Percentiles rank a stretch among this genome's conserved stretches.
Evolutionary conservation across 2,888 invertebrate species (phyloP).

Genomic region (Ypsolopha sequella): DNA sequence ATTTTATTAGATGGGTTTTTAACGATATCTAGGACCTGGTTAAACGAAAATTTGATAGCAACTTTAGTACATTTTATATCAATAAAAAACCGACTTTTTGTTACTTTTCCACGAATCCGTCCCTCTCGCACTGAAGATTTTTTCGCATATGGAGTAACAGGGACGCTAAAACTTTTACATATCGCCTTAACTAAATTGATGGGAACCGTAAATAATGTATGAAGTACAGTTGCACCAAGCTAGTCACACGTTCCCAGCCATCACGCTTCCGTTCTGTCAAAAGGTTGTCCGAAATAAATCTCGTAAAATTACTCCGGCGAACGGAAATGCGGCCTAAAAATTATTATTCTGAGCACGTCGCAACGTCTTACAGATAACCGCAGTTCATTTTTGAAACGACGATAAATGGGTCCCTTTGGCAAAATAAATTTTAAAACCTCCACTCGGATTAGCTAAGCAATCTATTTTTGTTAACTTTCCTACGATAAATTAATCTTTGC

Average conservation of each 20-base stretch:
- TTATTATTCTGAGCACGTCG: slow-evolving; percentile 57
- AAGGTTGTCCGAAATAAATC: slow-evolving; percentile 15
- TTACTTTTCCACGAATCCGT: too few relatives aligned
- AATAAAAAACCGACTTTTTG: too few relatives aligned
- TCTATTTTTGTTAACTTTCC: slow-evolving; percentile 15
- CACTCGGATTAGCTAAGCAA: slow-evolving; percentile 25
- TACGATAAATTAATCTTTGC: not conserved
- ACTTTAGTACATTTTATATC: too few relatives aligned
- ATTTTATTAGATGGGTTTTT: too few relatives aligned
- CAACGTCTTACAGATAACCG: slow-evolving; percentile 60
- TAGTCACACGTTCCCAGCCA: not conserved
- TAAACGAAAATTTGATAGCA: too few relatives aligned
- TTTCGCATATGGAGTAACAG: too few relatives aligned
- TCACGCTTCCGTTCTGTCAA: slow-evolving; percentile 4
- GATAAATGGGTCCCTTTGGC: slow-evolving; percentile 61
- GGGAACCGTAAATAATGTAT: too few relatives aligned
- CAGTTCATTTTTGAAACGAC: slow-evolving; percentile 64
- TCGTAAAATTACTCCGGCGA: not conserved
- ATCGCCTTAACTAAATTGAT: too few relatives aligned
- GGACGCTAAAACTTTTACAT: too few relatives aligned
- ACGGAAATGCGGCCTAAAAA: slow-evolving; percentile 12
- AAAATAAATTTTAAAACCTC: slow-evolving; percentile 60
- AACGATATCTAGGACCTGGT: too few relatives aligned
- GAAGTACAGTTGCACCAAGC: too few relatives aligned
- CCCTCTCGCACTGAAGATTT: too few relatives aligned